phyloP scores from a whole-genome alignment of 2,797 vertebrate genomes.

The Centroberyx gerrardi region DNA sequence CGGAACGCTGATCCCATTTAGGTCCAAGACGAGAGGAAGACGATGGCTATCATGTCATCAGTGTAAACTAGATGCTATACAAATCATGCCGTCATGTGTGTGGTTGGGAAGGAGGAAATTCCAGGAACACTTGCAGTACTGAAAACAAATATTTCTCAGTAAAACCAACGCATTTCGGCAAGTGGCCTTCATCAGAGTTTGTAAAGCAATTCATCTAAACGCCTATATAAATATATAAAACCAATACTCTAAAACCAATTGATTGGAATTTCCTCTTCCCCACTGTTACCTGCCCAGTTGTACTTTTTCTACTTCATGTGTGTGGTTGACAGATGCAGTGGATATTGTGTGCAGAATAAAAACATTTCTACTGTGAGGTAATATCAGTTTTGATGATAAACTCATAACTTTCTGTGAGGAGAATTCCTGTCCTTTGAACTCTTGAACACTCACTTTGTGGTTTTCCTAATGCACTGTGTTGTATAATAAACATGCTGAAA shows the following conservation, averaged over 20 bases:
- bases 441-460: slow-evolving; percentile 1
- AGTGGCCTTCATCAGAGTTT: too few relatives aligned
- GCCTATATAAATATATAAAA: too few relatives aligned
- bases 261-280: too few relatives aligned
- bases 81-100: neutral
- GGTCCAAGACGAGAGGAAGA: neutral
- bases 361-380: neutral
- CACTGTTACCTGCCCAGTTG: too few relatives aligned
- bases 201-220: too few relatives aligned
- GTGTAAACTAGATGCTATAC: neutral
- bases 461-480: neutral
- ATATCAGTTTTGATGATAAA: neutral
- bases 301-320: neutral
- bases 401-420: too few relatives aligned
- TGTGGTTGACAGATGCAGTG: neutral
- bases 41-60: slow-evolving; percentile 6
- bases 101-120: too few relatives aligned
- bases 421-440: neutral
- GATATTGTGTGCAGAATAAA: neutral
- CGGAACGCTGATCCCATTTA: neutral
- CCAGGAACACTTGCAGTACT: too few relatives aligned
- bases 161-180: too few relatives aligned
- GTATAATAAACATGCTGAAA: slow-evolving; percentile 3
- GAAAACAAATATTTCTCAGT: too few relatives aligned
- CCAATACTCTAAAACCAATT: too few relatives aligned